Percentiles rank a stretch among this genome's conserved stretches.
These are phyloP conservation scores for Capromys pilorides DNA, from an alignment of 2,797 vertebrate genomes.

Conservation along the genomic window DNA sequence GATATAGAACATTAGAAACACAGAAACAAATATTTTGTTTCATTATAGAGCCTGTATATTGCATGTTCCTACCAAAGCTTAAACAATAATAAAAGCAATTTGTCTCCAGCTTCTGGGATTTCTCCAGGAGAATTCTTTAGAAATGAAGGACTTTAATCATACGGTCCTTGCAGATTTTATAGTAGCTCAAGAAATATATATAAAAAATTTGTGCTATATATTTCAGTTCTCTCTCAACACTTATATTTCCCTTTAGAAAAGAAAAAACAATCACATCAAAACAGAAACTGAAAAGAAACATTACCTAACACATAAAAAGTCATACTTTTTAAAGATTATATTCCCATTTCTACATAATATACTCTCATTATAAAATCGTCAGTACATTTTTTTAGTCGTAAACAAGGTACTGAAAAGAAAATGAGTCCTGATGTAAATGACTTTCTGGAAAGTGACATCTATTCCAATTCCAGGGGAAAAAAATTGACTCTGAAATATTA, in stretches of 20 bases:
- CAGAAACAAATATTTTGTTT: conserved; percentile 36
- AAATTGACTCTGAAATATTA: conserved; percentile 72
- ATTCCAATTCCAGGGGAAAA: conserved; percentile 58
- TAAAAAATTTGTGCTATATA: background rate
- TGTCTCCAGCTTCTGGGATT: conserved; percentile 39
- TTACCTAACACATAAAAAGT: conserved; percentile 57
- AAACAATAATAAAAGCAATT: conserved; percentile 59
- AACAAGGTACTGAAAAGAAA: conserved; percentile 68
- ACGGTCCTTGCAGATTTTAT: conserved; percentile 48
- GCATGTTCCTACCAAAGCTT: conserved; percentile 40
- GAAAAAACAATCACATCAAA: conserved; percentile 46
- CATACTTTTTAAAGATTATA: conserved; percentile 60
- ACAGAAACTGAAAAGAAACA: conserved; percentile 57
- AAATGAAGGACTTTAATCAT: conserved; percentile 70
- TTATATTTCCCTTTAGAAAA: conserved; percentile 66
- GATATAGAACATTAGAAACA: conserved; percentile 15
- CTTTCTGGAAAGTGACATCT: conserved; percentile 62
- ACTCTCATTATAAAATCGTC: conserved; percentile 63
- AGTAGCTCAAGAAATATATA: conserved; percentile 56
- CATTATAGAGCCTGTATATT: conserved; percentile 8
- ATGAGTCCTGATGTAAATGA: conserved; percentile 57
- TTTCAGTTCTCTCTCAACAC: conserved; percentile 47
- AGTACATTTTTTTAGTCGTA: conserved; percentile 56
- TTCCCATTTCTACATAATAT: conserved; percentile 65
- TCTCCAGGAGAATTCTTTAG: conserved; percentile 59